A percentile compares a stretch with the other conserved stretches of the same genome.
Evolutionary conservation across 2,113 vertebrate genomes (phyloP).

Genomic region (Platichthys stellatus): DNA sequence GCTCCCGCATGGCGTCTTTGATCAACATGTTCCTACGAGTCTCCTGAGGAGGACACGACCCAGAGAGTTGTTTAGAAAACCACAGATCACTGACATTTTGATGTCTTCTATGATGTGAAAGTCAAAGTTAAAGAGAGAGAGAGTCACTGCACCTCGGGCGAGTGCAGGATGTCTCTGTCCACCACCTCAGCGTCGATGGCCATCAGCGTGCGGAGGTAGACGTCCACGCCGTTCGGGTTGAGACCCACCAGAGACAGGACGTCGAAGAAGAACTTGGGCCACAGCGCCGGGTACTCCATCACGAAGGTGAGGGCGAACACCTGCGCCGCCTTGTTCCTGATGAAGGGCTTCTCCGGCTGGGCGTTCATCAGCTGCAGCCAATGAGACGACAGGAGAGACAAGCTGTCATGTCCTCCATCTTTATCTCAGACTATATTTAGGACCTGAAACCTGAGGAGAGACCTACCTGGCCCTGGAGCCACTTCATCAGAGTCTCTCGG

Average conservation of each 20-base stretch:
- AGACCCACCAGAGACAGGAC: conserved; percentile 92
- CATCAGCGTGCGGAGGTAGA: conserved; percentile 97
- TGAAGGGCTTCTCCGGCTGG: conserved; percentile 95
- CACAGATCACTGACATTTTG: too few species aligned
- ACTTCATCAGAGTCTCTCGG: conserved; percentile 95
- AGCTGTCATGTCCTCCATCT: background rate
- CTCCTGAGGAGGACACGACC: conserved; percentile 80
- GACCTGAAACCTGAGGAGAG: too few species aligned
- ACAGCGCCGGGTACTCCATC: conserved; percentile 94
- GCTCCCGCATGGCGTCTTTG: conserved; percentile 96
- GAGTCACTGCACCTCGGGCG: conserved; percentile 83
- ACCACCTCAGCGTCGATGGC: conserved; percentile 97
- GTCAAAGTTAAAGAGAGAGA: background rate
- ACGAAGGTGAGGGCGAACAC: conserved; percentile 96
- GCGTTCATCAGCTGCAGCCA: conserved; percentile 86
- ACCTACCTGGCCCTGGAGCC: conserved; percentile 94
- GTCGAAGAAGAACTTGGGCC: conserved; percentile 99
- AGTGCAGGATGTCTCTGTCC: conserved; percentile 93
- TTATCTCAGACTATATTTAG: background rate
- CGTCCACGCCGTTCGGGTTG: conserved; percentile 92
- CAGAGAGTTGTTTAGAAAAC: too few species aligned
- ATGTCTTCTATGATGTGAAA: too few species aligned
- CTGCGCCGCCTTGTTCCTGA: conserved; percentile 98
- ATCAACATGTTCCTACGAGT: conserved; percentile 94
- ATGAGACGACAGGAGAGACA: background rate